These are phyloP conservation scores for Stenurella melanura DNA, from an alignment of 2,888 invertebrate genomes.

Conservation along the genomic window DNA sequence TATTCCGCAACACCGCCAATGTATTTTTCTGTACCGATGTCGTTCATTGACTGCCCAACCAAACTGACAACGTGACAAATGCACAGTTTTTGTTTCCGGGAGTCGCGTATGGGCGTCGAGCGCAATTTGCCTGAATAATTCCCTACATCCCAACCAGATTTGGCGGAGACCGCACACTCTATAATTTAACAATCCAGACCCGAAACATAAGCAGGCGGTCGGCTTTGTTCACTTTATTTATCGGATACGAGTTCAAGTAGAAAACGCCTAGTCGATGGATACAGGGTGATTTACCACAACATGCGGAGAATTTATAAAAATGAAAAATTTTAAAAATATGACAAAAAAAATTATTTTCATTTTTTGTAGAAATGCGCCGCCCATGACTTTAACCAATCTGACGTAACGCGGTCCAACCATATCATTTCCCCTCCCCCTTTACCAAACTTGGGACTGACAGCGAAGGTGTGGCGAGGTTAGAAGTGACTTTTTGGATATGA, in stretches of 20 bases:
- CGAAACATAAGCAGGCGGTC: conserved; percentile 1
- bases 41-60: neutral
- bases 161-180: neutral
- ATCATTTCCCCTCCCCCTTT: too few species aligned
- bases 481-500: too few species aligned
- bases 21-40: neutral
- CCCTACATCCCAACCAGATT: neutral
- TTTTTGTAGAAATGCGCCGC: too few species aligned
- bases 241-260: neutral
- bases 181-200: neutral
- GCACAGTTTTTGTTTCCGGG: neutral
- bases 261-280: too few species aligned
- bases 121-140: neutral
- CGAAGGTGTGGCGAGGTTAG: too few species aligned
- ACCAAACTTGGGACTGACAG: too few species aligned
- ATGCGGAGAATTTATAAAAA: too few species aligned
- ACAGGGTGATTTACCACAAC: too few species aligned
- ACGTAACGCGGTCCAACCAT: too few species aligned
- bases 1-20: neutral
- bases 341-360: too few species aligned
- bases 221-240: conserved; percentile 7
- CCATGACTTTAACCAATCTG: too few species aligned
- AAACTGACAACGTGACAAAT: neutral
- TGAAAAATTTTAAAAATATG: too few species aligned
- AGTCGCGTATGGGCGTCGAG: conserved; percentile 3